phyloP scores from a whole-genome alignment of 2,797 vertebrate genomes.

The Tolypeutes matacus region DNA sequence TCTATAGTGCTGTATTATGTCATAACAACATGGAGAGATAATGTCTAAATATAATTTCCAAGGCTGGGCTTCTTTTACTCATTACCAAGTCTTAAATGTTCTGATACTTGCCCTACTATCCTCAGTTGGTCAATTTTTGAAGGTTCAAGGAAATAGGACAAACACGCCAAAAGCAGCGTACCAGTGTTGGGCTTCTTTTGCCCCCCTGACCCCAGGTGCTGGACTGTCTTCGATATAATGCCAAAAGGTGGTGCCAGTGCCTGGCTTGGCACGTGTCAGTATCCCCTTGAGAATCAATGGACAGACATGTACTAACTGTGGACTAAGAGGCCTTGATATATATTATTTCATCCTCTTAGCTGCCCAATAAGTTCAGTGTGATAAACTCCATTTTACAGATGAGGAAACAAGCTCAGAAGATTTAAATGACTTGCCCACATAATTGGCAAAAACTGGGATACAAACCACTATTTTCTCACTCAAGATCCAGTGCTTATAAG shows the following conservation, averaged over 20 bases:
- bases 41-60: constrained; percentile 14
- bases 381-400: neutral
- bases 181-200: neutral
- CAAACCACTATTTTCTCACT: neutral
- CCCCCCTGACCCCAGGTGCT: neutral
- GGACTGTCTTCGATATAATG: neutral
- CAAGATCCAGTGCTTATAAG: neutral
- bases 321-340: neutral
- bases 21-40: constrained; percentile 17
- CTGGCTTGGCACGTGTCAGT: neutral
- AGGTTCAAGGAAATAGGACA: neutral
- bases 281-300: neutral
- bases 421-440: neutral
- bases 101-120: constrained; percentile 3
- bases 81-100: neutral
- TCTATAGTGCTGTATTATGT: neutral
- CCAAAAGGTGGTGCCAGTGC: neutral
- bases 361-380: neutral
- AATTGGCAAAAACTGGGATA: neutral
- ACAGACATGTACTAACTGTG: neutral
- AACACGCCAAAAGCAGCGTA: neutral
- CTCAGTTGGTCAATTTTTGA: neutral
- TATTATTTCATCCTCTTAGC: neutral
- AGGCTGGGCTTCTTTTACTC: neutral
- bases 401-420: neutral